Percentiles rank a stretch among this genome's conserved stretches.
These are phyloP conservation scores for Arvicanthis niloticus DNA, from an alignment of 2,113 vertebrate species.

Conservation along the genomic window DNA sequence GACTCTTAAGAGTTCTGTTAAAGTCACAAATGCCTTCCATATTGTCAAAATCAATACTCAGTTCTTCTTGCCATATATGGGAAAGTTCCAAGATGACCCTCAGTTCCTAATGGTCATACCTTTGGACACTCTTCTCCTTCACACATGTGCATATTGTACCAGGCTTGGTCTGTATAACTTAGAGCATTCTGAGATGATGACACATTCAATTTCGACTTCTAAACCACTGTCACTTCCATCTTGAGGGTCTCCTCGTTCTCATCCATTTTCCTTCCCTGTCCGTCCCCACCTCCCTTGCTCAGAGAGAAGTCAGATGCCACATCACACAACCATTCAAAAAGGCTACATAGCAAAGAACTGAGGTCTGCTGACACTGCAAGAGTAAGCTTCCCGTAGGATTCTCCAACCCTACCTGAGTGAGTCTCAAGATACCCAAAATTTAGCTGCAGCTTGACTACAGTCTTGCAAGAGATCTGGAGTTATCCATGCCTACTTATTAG, in stretches of 20 bases:
- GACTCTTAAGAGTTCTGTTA: neutral
- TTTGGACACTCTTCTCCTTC: neutral
- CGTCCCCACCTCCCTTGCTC: neutral
- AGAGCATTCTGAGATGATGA: conserved; percentile 8
- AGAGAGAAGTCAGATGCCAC: neutral
- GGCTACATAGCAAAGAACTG: neutral
- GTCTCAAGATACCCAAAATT: neutral
- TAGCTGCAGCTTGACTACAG: neutral
- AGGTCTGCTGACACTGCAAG: neutral
- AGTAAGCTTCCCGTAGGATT: neutral
- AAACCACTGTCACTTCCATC: neutral
- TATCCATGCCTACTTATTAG: neutral
- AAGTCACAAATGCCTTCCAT: neutral
- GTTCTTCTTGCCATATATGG: neutral
- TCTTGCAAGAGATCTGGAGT: neutral
- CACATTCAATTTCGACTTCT: neutral
- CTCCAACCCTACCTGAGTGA: neutral
- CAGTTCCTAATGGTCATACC: neutral
- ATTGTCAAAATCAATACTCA: neutral
- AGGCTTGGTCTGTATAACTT: neutral
- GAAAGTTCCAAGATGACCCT: neutral
- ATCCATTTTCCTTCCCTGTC: neutral
- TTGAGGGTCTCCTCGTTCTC: no score
- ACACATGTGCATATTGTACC: neutral
- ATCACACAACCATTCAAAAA: neutral